Evolutionary conservation across 2,113 vertebrate species (phyloP).

Genomic region (Lota lota): DNA sequence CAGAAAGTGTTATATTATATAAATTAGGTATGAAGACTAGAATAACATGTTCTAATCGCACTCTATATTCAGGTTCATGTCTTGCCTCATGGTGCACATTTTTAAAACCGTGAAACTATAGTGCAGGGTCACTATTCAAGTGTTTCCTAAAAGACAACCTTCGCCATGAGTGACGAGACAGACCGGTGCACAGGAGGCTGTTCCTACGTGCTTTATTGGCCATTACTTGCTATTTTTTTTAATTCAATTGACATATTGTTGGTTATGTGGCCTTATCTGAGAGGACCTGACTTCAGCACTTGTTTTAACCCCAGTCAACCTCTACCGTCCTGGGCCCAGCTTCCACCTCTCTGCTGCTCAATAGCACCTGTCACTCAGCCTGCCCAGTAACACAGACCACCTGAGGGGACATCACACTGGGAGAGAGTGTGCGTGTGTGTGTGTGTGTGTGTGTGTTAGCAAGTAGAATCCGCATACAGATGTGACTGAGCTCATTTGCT

Average conservation of each 20-base stretch:
- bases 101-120: not conserved
- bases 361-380: constrained; percentile 59
- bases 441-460: not conserved
- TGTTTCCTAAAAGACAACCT: too few relatives aligned
- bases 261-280: not conserved
- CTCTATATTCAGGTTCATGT: not conserved
- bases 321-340: constrained; percentile 18
- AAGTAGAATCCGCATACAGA: constrained; percentile 39
- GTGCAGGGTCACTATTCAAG: too few relatives aligned
- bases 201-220: not conserved
- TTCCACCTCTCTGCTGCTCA: constrained; percentile 36
- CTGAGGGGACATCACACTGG: constrained; percentile 31
- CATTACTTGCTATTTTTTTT: not conserved
- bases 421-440: constrained; percentile 2
- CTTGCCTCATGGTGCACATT: not conserved
- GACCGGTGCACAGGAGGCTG: too few relatives aligned
- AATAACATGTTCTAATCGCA: not conserved
- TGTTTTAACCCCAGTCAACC: constrained; percentile 59
- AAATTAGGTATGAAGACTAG: not conserved
- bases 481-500: constrained; percentile 24
- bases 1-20: not conserved
- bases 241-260: not conserved
- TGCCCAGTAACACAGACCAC: constrained; percentile 35
- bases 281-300: not conserved
- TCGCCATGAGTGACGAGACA: too few relatives aligned